Evolutionary conservation across 1,140 invertebrate genomes (phyloP), one percentile per base, ranked within the genome.

Genomic region (Vanessa tameamea): DNA sequence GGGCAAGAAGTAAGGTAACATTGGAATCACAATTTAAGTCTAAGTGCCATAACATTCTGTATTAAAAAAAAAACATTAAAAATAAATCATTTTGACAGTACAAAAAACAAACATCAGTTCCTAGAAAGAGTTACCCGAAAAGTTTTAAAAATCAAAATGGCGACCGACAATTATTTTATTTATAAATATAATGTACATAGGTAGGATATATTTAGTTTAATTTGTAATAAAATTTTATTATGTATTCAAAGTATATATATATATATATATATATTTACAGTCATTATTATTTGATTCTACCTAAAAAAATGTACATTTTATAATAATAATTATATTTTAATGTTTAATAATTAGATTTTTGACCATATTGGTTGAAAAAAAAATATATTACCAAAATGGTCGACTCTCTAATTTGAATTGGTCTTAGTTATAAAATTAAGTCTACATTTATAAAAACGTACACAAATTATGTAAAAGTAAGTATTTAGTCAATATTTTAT

Each of bases 331-430:
- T 68, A 59, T 55, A 64, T 63, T 43, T 57, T 63, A 67, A 69
- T 73, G 12, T 74, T 26, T 71, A 68, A 75, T 73, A 75, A 90
- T 90, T 89, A 88, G 87, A 87, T 72, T 83, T 89, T 90, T 89
- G 89, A 86, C 89, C 87, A 82, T 87, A 77, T 88, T 87, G 87
- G 84, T 71, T 23, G 50, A 15, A 26, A 23, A 69, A 43, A 20
- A 20, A 20, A 20, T n/a, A n/a, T 0, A 65, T 53, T 65, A 69
- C 71, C 89, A 81, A 86, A 76, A 78, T 87, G 87, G 89, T 89
- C 84, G 88, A 91, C 88, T 86, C 63, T 90, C 86, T 91, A 90
- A 91, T 89, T 51, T 78, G 31, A 74, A 85, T 87, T 85, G 82
- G 84, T 84, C 76, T 74, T 80, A 82, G 80, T 79, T 80, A 70